phyloP scores from a whole-genome alignment of 2,888 invertebrate species.

The Pammene aurita region DNA sequence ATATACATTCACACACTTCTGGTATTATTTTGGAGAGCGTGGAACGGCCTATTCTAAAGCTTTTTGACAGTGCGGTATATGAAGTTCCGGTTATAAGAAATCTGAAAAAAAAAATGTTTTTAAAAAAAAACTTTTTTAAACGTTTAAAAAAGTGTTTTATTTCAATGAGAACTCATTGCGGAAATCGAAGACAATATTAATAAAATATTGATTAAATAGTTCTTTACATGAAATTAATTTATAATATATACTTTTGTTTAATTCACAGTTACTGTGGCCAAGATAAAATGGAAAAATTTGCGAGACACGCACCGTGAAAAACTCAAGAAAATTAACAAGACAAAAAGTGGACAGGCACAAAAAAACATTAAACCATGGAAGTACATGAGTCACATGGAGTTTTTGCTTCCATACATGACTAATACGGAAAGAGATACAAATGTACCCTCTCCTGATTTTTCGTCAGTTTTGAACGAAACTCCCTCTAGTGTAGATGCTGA shows the following conservation, averaged over 20 bases:
- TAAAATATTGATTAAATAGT: constrained; percentile 23
- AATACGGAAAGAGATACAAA: constrained; percentile 36
- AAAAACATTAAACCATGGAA: constrained; percentile 44
- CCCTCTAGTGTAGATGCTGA: constrained; percentile 28
- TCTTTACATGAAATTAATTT: constrained; percentile 37
- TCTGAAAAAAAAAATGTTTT: constrained; percentile 34
- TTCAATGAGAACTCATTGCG: too few species aligned
- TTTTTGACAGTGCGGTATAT: constrained; percentile 26
- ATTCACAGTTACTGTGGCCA: constrained; percentile 43
- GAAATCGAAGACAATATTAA: not conserved
- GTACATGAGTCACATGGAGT: constrained; percentile 44
- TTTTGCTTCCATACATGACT: constrained; percentile 43
- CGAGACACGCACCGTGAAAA: constrained; percentile 44
- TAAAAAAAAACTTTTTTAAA: too few species aligned
- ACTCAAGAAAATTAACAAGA: constrained; percentile 43
- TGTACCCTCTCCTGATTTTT: constrained; percentile 41
- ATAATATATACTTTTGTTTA: constrained; percentile 40
- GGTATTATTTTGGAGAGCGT: constrained; percentile 30
- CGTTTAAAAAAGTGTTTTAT: too few species aligned
- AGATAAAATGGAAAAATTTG: constrained; percentile 43
- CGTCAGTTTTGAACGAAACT: constrained; percentile 39
- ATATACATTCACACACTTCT: constrained; percentile 34
- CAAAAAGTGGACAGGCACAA: constrained; percentile 44
- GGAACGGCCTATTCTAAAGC: constrained; percentile 33
- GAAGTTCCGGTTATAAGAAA: constrained; percentile 41